Conservation (phyloP, 2,797 vertebrate species). For the Microcaecilia unicolor region DNA sequence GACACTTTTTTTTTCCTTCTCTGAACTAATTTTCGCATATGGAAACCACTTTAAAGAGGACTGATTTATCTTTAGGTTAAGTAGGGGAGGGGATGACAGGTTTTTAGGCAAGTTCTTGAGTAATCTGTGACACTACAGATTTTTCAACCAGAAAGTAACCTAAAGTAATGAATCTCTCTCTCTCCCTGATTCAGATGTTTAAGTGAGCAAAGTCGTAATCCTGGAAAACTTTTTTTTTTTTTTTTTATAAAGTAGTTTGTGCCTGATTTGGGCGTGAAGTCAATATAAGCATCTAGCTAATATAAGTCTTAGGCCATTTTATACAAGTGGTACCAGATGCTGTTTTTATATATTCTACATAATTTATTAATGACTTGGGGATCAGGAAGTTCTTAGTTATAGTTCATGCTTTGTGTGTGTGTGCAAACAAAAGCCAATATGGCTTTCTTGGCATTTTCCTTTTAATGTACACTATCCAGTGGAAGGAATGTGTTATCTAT, state of each 20-base stretch:
- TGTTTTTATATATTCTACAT: not conserved
- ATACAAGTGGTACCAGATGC: fast-evolving
- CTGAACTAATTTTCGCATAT: not conserved
- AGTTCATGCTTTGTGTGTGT: not conserved
- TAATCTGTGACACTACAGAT: not conserved
- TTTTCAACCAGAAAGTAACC: no score
- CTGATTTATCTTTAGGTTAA: no score
- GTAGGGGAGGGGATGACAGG: no score
- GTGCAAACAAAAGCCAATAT: not conserved
- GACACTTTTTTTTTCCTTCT: no score
- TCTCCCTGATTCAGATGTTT: no score
- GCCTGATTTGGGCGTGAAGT: no score
- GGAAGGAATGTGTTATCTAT: slow-evolving; percentile 12
- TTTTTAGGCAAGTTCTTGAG: no score
- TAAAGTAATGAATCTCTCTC: no score
- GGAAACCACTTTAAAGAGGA: not conserved
- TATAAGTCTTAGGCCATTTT: slow-evolving; percentile 6
- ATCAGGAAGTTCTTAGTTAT: not conserved
- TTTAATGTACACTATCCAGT: not conserved
- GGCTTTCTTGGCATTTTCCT: not conserved
- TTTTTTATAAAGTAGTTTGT: no score
- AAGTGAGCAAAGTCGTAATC: no score
- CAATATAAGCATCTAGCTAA: no score
- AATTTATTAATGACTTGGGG: not conserved
- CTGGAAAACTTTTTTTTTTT: no score